These are phyloP conservation scores for Drosophila biarmipes DNA, from an alignment of 1,140 invertebrate species.

Conservation along the genomic window DNA sequence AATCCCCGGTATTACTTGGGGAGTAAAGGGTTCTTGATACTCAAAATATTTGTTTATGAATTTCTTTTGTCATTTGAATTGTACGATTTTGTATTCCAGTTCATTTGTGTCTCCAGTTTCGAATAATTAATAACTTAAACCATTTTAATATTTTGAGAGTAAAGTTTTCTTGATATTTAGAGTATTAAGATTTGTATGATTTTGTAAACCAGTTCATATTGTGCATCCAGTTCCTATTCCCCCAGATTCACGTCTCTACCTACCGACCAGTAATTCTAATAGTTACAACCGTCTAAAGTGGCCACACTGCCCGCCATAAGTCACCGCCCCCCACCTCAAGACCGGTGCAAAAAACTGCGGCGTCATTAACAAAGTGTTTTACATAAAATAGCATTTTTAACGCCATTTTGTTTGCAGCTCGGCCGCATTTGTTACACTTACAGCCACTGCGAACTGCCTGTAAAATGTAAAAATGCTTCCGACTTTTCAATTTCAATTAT, in stretches of 20 bases:
- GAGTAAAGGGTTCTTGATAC: too few relatives aligned
- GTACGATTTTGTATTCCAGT: too few relatives aligned
- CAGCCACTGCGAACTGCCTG: conserved; percentile 31
- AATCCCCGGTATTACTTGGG: too few relatives aligned
- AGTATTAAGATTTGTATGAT: too few relatives aligned
- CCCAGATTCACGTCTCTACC: background rate
- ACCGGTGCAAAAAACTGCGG: background rate
- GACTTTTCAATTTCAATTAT: conserved; percentile 82
- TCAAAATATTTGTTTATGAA: too few relatives aligned
- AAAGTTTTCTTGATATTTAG: too few relatives aligned
- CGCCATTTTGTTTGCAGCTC: conserved; percentile 64
- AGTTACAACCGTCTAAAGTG: conserved; percentile 13
- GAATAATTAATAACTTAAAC: too few relatives aligned
- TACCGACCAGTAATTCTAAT: background rate
- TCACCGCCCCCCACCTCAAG: conserved; percentile 2
- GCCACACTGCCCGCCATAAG: conserved; percentile 33
- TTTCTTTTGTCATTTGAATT: too few relatives aligned
- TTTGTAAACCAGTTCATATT: too few relatives aligned
- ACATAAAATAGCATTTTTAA: conserved; percentile 79
- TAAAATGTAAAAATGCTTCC: conserved; percentile 75
- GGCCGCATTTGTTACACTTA: conserved; percentile 55
- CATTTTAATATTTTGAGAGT: too few relatives aligned
- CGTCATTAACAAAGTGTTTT: conserved; percentile 78
- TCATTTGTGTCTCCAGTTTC: too few relatives aligned
- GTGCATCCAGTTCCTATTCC: too few relatives aligned